phyloP scores from a whole-genome alignment of 2,888 invertebrate species.

The Tetranychus truncatus region DNA sequence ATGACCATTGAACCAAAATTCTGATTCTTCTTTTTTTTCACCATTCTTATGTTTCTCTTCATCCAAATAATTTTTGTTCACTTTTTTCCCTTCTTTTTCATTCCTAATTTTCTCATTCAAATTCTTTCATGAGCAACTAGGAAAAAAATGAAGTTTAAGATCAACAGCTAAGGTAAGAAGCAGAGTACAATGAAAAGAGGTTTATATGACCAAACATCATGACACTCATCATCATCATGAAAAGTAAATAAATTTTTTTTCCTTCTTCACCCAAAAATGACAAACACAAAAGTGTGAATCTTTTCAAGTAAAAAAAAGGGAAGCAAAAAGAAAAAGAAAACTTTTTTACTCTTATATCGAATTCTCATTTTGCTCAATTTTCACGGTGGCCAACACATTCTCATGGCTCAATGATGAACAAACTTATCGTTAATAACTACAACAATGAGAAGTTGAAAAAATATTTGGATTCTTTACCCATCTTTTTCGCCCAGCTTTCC shows the following conservation, averaged over 20 bases:
- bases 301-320: not conserved
- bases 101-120: not conserved
- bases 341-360: no score
- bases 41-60: not conserved
- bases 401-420: no score
- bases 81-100: not conserved
- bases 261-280: not conserved
- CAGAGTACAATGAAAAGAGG: not conserved
- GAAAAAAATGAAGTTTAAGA: not conserved
- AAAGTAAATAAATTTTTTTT: not conserved
- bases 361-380: no score
- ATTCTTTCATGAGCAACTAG: not conserved
- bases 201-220: not conserved
- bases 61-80: not conserved
- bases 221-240: not conserved
- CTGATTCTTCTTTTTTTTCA: not conserved
- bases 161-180: not conserved
- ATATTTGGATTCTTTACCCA: no score
- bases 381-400: no score
- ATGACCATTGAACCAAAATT: constrained; percentile 1
- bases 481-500: no score
- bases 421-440: no score
- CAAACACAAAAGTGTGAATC: not conserved
- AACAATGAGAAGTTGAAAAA: no score
- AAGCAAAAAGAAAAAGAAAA: not conserved